Conservation (phyloP, 2,888 invertebrate species). For the Tyria jacobaeae region DNA sequence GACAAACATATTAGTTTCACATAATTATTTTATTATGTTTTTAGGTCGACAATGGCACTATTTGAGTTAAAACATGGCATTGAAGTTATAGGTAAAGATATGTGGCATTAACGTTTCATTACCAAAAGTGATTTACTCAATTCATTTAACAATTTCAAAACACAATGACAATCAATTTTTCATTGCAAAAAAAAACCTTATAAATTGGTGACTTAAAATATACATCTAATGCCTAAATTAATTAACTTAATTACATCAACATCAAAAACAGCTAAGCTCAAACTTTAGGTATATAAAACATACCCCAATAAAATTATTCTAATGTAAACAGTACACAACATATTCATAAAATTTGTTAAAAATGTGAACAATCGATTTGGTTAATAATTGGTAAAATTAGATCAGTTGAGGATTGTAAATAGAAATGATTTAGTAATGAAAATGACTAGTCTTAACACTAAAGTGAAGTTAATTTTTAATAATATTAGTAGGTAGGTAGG, state of each 20-base stretch:
- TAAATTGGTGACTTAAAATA: conserved; percentile 61
- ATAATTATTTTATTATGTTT: conserved; percentile 12
- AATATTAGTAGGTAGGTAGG: conserved; percentile 29
- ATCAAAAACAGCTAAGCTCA: conserved; percentile 61
- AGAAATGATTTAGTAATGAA: conserved; percentile 51
- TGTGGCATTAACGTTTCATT: conserved; percentile 18
- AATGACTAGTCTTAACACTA: conserved; percentile 62
- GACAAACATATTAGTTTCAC: conserved; percentile 7
- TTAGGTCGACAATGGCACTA: conserved; percentile 58
- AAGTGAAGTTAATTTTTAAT: conserved; percentile 24
- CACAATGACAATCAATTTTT: conserved; percentile 39
- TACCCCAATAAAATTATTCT: conserved; percentile 75
- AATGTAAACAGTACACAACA: conserved; percentile 75
- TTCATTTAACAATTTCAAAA: conserved; percentile 38
- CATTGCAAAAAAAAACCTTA: conserved; percentile 36
- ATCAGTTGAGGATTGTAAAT: conserved; percentile 55
- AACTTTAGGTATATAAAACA: conserved; percentile 70
- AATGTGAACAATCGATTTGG: conserved; percentile 83
- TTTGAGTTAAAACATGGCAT: conserved; percentile 54
- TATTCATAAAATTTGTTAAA: conserved; percentile 84
- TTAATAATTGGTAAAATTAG: conserved; percentile 74
- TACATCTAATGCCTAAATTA: conserved; percentile 57
- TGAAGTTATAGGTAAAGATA: conserved; percentile 5
- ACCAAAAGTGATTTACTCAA: conserved; percentile 26
- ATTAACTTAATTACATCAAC: conserved; percentile 58